These are phyloP conservation scores for Drosophila sp. DNA, from an alignment of 1,140 invertebrate genomes.

Conservation along the genomic window DNA sequence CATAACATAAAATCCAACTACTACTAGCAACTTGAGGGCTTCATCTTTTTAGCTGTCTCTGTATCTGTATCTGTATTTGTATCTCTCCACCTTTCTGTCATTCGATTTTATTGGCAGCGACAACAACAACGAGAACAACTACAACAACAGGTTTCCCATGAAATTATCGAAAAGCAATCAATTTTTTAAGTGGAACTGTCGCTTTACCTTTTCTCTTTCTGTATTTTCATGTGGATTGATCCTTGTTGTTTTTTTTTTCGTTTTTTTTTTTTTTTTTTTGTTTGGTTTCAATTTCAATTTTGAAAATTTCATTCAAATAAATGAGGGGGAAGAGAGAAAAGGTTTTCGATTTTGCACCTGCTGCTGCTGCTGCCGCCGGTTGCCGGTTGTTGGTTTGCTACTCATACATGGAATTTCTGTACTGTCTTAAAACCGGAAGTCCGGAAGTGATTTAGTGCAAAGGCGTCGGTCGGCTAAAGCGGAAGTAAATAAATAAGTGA, in stretches of 20 bases:
- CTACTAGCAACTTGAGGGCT: slow-evolving; percentile 48
- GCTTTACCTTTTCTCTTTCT: slow-evolving; percentile 35
- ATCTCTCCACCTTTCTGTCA: slow-evolving; percentile 44
- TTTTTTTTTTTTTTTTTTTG: slow-evolving; percentile 62
- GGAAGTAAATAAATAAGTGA: slow-evolving; percentile 71
- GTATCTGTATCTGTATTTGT: slow-evolving; percentile 9
- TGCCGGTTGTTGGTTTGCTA: slow-evolving; percentile 34
- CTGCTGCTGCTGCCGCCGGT: slow-evolving; percentile 56
- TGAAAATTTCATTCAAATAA: slow-evolving; percentile 78
- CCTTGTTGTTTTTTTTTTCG: slow-evolving; percentile 27
- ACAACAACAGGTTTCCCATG: slow-evolving; percentile 74
- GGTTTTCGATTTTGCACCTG: slow-evolving; percentile 61
- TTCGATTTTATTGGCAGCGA: slow-evolving; percentile 75
- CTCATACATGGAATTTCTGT: slow-evolving; percentile 17
- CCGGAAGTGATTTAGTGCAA: slow-evolving; percentile 80
- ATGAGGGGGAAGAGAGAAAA: slow-evolving; percentile 40
- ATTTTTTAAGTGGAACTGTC: slow-evolving; percentile 79
- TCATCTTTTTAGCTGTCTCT: slow-evolving; percentile 34
- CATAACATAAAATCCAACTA: slow-evolving; percentile 73
- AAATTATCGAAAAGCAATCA: slow-evolving; percentile 79
- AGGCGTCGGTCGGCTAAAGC: slow-evolving; percentile 43
- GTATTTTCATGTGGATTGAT: slow-evolving; percentile 17
- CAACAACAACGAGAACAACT: slow-evolving; percentile 35
- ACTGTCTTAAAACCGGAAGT: slow-evolving; percentile 68
- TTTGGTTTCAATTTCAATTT: slow-evolving; percentile 77